These are phyloP conservation scores for Hucho hucho DNA, from an alignment of 2,113 vertebrate species.

Conservation along the genomic window DNA sequence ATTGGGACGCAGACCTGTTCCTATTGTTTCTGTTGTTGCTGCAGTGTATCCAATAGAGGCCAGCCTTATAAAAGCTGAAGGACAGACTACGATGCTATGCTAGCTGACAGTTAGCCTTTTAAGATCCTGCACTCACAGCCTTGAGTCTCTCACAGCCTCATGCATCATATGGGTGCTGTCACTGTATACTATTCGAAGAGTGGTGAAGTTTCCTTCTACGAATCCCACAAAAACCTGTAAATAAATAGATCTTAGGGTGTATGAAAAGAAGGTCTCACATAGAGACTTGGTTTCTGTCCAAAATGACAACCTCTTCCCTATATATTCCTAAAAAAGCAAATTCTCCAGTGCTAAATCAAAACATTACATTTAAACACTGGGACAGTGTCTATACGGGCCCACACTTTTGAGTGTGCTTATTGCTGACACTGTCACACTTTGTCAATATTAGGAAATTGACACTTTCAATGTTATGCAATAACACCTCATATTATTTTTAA, in stretches of 20 bases:
- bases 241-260: conserved; percentile 44
- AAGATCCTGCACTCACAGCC: conserved; percentile 24
- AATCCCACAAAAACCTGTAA: conserved; percentile 42
- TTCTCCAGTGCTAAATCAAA: no score
- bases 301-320: no score
- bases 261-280: conserved; percentile 21
- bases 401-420: no score
- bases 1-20: no score
- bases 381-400: no score
- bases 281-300: background rate
- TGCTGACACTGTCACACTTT: no score
- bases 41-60: conserved; percentile 20
- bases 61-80: conserved; percentile 34
- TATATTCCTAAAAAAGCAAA: no score
- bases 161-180: conserved; percentile 9
- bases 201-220: conserved; percentile 34
- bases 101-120: conserved; percentile 21
- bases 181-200: conserved; percentile 38
- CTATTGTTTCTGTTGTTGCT: background rate
- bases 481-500: no score
- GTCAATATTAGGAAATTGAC: no score
- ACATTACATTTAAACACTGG: no score
- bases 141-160: conserved; percentile 35
- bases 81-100: conserved; percentile 17
- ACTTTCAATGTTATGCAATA: no score